Evolutionary conservation across 2,797 vertebrate species (phyloP), one percentile per base, ranked within the genome.

Genomic region (Antennarius maculatus): DNA sequence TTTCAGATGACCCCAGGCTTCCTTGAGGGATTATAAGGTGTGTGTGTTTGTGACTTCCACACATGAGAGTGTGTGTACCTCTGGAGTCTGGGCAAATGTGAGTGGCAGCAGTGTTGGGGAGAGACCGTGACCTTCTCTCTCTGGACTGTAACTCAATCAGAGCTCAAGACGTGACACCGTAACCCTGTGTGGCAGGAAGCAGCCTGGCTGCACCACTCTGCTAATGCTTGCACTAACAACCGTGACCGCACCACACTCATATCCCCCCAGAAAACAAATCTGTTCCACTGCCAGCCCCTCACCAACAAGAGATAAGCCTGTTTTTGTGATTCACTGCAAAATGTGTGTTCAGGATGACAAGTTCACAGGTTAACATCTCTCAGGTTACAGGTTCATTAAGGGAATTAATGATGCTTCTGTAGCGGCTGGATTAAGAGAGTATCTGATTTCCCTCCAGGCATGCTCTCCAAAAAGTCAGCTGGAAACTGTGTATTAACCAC

Each of bases 131-230:
- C 93, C 94, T 92, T 92, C 84, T 92, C 90, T 86, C 91, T 84
- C 89, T 79, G 93, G 90, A 89, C 90, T 93, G 95, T 95, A 96
- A 96, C 94, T 94, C 92, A 94, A 95, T 96, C 94, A 93, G 2
- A 75, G 91, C 92, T 92, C 56, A 79, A 90, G 90, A 88, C 89
- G 85, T 92, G 92, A 95, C 93, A 94, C 87, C 39, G 86, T 93
- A 95, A 94, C 91, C 88, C 45, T 55, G 86, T 76, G 72, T 86
- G 86, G 91, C 89, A 90, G 88, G 88, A 90, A 90, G 80, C 71
- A 61, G 86, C 74, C 83, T 55, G 71, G 82, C 77, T 81, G 82
- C 88, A 80, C 79, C 78, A 88, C 91, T 86, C 79, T 71, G 77
- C 89, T 94, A 95, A 95, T 92, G 90, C 90, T 84, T 73, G 78